Evolutionary conservation across 2,113 vertebrate genomes (phyloP).

Genomic region (Argyrosomus japonicus): DNA sequence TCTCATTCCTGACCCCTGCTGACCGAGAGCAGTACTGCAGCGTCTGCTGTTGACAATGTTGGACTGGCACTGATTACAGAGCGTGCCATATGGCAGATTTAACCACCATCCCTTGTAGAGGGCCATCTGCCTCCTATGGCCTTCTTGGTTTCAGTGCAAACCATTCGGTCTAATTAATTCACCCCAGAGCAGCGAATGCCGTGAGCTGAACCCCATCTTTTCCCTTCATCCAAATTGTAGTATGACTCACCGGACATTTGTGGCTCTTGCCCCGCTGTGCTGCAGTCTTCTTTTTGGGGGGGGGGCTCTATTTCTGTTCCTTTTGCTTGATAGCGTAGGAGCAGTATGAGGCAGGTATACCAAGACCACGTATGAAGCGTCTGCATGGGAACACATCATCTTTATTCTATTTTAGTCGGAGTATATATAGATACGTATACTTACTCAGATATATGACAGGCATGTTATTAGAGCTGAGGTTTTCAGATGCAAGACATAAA

Average conservation of each 20-base stretch:
- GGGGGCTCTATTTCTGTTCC: slow-evolving; percentile 24
- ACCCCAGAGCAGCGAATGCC: slow-evolving; percentile 26
- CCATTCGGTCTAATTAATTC: slow-evolving; percentile 60
- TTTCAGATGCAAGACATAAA: slow-evolving; percentile 52
- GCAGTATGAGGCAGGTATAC: slow-evolving; percentile 26
- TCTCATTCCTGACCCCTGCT: slow-evolving; percentile 67
- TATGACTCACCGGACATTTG: slow-evolving; percentile 26
- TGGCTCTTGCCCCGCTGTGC: slow-evolving; percentile 3
- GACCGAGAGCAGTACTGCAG: slow-evolving; percentile 39
- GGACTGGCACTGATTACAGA: slow-evolving; percentile 61
- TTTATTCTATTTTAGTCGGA: slow-evolving; percentile 22
- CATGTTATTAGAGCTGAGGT: slow-evolving; percentile 36
- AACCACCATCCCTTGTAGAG: slow-evolving; percentile 50
- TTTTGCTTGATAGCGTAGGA: not conserved
- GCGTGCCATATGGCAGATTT: slow-evolving; percentile 73
- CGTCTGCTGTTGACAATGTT: slow-evolving; percentile 21
- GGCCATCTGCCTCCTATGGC: slow-evolving; percentile 70
- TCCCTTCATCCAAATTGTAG: not conserved
- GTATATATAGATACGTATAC: not conserved
- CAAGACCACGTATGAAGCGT: not conserved
- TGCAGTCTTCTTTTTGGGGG: not conserved
- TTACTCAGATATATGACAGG: slow-evolving; percentile 6
- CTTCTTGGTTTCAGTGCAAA: slow-evolving; percentile 47
- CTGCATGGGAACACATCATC: slow-evolving; percentile 21
- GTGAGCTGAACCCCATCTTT: slow-evolving; percentile 4